Evolutionary conservation across 1,140 invertebrate species (phyloP).

Genomic region (Proales similis): DNA sequence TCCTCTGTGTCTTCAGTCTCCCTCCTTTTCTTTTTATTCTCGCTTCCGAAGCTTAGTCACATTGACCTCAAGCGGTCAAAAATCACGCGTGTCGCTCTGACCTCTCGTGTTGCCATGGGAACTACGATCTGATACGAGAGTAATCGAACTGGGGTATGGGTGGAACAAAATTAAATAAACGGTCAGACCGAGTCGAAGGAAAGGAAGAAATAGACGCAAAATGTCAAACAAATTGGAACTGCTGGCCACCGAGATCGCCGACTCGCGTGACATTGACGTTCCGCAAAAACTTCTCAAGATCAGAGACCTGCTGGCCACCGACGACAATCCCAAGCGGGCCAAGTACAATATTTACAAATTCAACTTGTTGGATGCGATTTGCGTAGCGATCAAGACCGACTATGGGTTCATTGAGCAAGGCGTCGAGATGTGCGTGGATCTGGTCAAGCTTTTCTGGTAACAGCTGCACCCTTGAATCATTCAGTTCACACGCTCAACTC

Average conservation of each 20-base stretch:
- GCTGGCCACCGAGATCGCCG: constrained; percentile 3
- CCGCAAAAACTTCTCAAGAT: constrained; percentile 20
- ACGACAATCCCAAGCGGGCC: background rate
- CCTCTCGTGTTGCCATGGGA: too few species aligned
- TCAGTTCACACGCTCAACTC: background rate
- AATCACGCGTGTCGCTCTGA: too few species aligned
- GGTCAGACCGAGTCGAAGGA: too few species aligned
- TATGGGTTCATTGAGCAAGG: constrained; percentile 22
- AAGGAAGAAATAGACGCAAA: too few species aligned
- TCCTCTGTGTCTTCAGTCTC: too few species aligned
- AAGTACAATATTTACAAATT: constrained; percentile 21
- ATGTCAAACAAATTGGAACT: too few species aligned
- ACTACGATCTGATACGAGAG: too few species aligned
- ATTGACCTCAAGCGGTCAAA: too few species aligned
- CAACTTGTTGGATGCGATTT: constrained; percentile 13
- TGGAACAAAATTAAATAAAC: too few species aligned
- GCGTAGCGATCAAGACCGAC: constrained; percentile 15
- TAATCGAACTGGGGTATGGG: too few species aligned
- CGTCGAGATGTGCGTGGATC: background rate
- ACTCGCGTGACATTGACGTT: constrained; percentile 19
- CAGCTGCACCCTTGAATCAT: background rate
- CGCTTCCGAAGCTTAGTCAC: too few species aligned
- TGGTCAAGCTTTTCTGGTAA: constrained; percentile 33
- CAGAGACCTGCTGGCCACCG: background rate
- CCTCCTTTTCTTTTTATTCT: too few species aligned